Evolutionary conservation across 1,140 invertebrate genomes (phyloP), one percentile per base, ranked within the genome.

Genomic region (Drosophila kepulauana): DNA sequence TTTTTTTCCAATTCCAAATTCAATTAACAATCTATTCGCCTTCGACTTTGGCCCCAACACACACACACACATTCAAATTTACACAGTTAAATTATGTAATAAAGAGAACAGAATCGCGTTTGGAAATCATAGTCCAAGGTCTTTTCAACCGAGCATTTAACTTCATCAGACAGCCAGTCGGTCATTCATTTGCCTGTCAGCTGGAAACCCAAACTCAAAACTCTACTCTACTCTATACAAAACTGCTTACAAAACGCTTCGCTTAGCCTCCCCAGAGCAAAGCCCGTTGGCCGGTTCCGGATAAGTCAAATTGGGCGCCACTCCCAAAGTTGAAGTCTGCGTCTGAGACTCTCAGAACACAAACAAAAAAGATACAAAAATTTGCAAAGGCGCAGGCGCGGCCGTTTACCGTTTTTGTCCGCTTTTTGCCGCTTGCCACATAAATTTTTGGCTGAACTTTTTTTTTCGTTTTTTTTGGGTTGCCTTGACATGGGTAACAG

Each of bases 111-210:
- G 63, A 70, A 74, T 43, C 35, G 58, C 46, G 30, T 15, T 25
- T 69, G 30, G 66, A 69, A 75, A 68, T 72, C 79, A 67, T 63
- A 76, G 65, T 76, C 79, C 84, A 87, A 87, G 84, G 84, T 84
- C 84, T 78, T 49, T 58, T 64, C 73, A 71, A 75, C 65, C 65
- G 56, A 75, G 57, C 67, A 64, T 63, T 79, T 72, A 59, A 67
- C 67, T 65, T 63, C 25, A 43, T 41, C 71, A 54, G 71, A 67
- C 64, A 72, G 57, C n/a, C 71, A 43, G 49, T 30, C 51, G 67
- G 76, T 70, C 82, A 87, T 87, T 76, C 56, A 87, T 87, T 74
- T 71, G 79, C 52, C 51, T 87, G 84, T 88, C 82, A 87, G 79
- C 82, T 85, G 62, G 41, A 43, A 45, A 52, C 2, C 16, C 11